Percentiles rank a stretch among this genome's conserved stretches.
phyloP scores from a whole-genome alignment of 2,113 vertebrate species.

The Pteropus alecto region DNA sequence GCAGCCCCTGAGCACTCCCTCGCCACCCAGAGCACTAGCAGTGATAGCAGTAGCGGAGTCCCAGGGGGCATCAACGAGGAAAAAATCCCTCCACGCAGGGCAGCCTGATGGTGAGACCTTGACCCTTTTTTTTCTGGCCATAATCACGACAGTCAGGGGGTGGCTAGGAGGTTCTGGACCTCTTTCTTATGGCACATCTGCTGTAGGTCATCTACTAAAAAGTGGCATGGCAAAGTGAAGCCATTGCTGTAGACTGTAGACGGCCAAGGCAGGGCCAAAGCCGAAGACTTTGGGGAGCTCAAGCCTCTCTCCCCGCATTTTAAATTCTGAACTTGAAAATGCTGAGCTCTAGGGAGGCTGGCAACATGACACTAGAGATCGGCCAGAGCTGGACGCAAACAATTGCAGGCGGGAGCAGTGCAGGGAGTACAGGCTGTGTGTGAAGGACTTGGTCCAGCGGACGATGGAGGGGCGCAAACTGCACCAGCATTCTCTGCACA shows the following conservation, averaged over 20 bases:
- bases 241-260: background rate
- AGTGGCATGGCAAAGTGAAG: conserved; percentile 58
- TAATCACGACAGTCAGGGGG: conserved; percentile 83
- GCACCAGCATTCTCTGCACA: conserved; percentile 88
- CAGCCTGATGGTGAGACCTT: too few species aligned
- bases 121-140: too few species aligned
- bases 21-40: conserved; percentile 89
- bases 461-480: conserved; percentile 94
- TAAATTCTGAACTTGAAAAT: conserved; percentile 92
- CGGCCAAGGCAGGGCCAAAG: conserved; percentile 79
- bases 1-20: conserved; percentile 84
- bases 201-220: conserved; percentile 88
- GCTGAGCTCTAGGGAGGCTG: conserved; percentile 89
- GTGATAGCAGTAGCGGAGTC: conserved; percentile 41
- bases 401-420: conserved; percentile 87
- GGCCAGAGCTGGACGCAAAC: conserved; percentile 91
- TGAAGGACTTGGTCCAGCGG: conserved; percentile 91
- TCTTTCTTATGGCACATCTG: conserved; percentile 88
- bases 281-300: conserved; percentile 80
- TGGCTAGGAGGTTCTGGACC: conserved; percentile 86
- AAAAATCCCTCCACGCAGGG: too few species aligned
- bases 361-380: conserved; percentile 90
- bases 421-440: conserved; percentile 88
- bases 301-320: conserved; percentile 86
- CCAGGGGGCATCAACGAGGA: conserved; percentile 73